Base-by-base conservation (phyloP, 2,888 invertebrate species). In the Polydrusus pterygomalis region DNA sequence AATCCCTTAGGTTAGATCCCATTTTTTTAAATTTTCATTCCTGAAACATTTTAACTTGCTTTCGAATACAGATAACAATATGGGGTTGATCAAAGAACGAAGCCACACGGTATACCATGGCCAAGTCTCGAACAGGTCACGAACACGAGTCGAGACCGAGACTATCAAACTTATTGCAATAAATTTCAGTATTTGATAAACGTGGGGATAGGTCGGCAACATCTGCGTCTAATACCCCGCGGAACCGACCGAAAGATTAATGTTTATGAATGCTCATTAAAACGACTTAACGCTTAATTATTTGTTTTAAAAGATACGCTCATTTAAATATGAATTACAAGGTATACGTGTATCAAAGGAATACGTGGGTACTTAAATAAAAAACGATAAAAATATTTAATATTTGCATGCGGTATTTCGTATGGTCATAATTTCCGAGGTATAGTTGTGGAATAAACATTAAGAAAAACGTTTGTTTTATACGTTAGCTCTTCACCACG, bases 161-260 rank as follows among this genome's bases (percentile, higher is more conserved):
- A 54, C 54, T 54, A 67, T 51, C 67, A 67, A 67, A 67, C 54
- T 51, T 34, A 49, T 67, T 67, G 67, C 51, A 67, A 67, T 67
- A 67, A 67, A 67, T 67, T 67, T 20, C 38, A 74, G 68, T 68
- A 49, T 70, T 70, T 69, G 71, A 72, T 74, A 70, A 70, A 76
- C 69, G 60, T 56, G 72, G 47, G 67, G 77, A 79, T 79, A 77
- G 80, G 78, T 77, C 54, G 78, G 70, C 79, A 80, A 74, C 81
- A 80, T 79, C 81, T 80, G n/a, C n/a, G 81, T 80, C 80, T 79
- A 78, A 73, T 79, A 75, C 78, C 82, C 80, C 74, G 78, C 77
- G 80, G 82, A 80, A 80, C 81, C 79, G 80, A 77, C 77, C 64
- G 70, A 72, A 79, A 81, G 81, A 82, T 82, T 80, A 82, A 82